Conservation (phyloP, 2,888 invertebrate genomes). For the Thalpophila matura region DNA sequence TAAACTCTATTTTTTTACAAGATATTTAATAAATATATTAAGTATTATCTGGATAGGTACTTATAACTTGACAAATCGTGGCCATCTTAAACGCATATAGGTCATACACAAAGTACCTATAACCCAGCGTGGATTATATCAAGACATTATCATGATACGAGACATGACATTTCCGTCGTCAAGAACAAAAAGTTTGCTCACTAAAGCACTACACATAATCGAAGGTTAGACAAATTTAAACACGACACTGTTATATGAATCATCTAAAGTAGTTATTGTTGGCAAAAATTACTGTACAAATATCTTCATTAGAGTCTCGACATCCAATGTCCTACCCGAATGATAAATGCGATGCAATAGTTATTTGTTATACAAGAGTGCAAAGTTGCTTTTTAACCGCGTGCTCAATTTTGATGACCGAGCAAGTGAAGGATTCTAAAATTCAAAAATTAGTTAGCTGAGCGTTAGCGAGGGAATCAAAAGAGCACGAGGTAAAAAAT, state of each 20-base stretch:
- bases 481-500: no score
- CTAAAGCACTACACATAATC: conserved; percentile 52
- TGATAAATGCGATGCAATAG: background rate
- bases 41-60: no score
- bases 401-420: no score
- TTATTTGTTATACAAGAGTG: no score
- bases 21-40: no score
- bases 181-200: conserved; percentile 62
- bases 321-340: background rate
- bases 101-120: conserved; percentile 35
- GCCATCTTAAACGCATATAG: background rate
- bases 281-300: conserved; percentile 40
- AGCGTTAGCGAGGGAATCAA: no score
- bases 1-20: no score
- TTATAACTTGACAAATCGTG: no score
- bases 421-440: no score
- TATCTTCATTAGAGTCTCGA: conserved; percentile 20
- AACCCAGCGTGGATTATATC: conserved; percentile 62
- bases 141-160: conserved; percentile 66
- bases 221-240: conserved; percentile 62
- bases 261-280: conserved; percentile 57
- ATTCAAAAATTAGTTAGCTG: no score
- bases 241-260: conserved; percentile 54
- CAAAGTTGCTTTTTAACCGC: no score
- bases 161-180: conserved; percentile 69